Conservation (phyloP, 2,888 invertebrate species). For the Gerris lacustris region DNA sequence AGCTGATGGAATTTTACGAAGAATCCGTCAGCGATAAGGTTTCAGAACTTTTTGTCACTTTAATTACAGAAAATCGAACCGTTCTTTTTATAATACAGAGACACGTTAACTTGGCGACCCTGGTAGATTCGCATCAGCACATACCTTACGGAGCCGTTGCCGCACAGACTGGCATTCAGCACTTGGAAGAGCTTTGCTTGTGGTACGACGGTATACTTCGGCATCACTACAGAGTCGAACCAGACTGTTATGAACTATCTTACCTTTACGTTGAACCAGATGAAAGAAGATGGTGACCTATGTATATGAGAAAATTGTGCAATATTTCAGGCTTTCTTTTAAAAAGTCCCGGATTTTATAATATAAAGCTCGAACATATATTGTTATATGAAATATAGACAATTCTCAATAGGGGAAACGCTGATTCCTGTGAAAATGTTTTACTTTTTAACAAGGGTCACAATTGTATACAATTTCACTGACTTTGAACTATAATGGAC, state of each 20-base stretch:
- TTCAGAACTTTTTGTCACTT: slow-evolving; percentile 13
- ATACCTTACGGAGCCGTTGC: slow-evolving; percentile 13
- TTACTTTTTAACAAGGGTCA: too few species aligned
- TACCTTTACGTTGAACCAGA: slow-evolving; percentile 13
- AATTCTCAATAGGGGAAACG: too few species aligned
- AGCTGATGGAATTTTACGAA: slow-evolving; percentile 5
- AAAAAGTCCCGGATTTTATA: too few species aligned
- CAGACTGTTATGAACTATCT: slow-evolving; percentile 14
- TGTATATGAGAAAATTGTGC: too few species aligned
- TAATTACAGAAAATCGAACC: slow-evolving; percentile 15
- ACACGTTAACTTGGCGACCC: slow-evolving; percentile 6
- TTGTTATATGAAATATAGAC: too few species aligned
- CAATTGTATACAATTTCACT: too few species aligned
- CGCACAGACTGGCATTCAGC: slow-evolving; percentile 4
- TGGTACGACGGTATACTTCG: slow-evolving; percentile 12
- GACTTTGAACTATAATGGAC: too few species aligned
- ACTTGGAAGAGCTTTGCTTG: slow-evolving; percentile 11
- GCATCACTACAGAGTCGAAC: slow-evolving; percentile 6
- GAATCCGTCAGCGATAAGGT: neutral
- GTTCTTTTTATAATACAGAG: slow-evolving; percentile 15
- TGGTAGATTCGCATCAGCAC: slow-evolving; percentile 18
- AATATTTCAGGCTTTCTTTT: too few species aligned
- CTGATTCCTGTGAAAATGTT: too few species aligned
- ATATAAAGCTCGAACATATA: too few species aligned
- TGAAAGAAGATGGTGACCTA: neutral